Conservation (phyloP, 2,113 vertebrate genomes). For the Psilopogon haemacephalus region DNA sequence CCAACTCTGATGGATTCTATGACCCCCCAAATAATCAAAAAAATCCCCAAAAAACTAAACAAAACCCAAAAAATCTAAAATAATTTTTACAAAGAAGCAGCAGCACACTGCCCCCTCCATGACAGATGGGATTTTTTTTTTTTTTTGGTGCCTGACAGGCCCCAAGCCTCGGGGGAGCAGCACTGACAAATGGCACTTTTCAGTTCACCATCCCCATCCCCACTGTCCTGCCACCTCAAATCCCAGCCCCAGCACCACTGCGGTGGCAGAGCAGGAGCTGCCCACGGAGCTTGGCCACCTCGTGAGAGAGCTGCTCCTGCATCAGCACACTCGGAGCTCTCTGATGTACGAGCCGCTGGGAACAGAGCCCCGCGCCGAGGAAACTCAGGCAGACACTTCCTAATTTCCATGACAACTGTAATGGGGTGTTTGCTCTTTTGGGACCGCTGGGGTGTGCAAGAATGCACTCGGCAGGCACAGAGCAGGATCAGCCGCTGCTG, state of each 20-base stretch:
- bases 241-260: fast-evolving
- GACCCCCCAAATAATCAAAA: neutral
- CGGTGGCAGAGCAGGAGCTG: neutral
- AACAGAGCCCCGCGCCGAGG: neutral
- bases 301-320: neutral
- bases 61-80: neutral
- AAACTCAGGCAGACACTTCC: neutral
- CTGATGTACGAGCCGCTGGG: neutral
- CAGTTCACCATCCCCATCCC: neutral
- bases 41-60: too few species aligned
- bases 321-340: neutral
- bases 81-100: neutral
- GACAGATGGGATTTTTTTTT: slow-evolving; percentile 37
- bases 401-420: neutral
- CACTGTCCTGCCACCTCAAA: neutral
- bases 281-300: neutral
- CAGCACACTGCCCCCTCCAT: neutral
- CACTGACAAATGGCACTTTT: slow-evolving; percentile 70
- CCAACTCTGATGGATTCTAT: too few species aligned
- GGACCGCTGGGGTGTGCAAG: neutral
- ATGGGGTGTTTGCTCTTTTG: neutral
- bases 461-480: fast-evolving
- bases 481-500: fast-evolving
- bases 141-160: slow-evolving; percentile 43
- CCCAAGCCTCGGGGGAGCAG: slow-evolving; percentile 20